Evolutionary conservation across 2,113 vertebrate species (phyloP).

Genomic region (Cariama cristata): DNA sequence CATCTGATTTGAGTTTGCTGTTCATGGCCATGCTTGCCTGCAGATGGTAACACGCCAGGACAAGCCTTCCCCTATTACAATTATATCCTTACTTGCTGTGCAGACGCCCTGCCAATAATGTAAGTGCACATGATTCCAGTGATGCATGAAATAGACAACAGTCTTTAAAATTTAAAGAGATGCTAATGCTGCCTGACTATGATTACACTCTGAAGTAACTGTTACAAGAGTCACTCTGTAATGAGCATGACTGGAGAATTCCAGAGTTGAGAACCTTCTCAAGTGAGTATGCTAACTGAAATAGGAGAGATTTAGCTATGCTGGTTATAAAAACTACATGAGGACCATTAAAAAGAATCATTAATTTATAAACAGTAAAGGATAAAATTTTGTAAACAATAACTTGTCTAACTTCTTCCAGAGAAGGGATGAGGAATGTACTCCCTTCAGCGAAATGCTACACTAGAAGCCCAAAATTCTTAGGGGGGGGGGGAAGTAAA

Average conservation of each 20-base stretch:
- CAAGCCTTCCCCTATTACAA: not conserved
- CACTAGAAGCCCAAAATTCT: not conserved
- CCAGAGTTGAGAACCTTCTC: not conserved
- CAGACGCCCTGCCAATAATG: not conserved
- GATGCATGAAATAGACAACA: not conserved
- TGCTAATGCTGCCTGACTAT: not conserved
- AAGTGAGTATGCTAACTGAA: not conserved
- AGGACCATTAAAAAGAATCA: not conserved
- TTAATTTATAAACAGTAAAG: not conserved
- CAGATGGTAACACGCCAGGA: not conserved
- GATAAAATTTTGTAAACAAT: not conserved
- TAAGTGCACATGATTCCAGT: not conserved
- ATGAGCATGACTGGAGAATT: not conserved
- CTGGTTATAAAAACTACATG: not conserved
- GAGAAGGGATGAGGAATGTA: not conserved
- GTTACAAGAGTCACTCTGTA: not conserved
- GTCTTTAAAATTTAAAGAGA: not conserved
- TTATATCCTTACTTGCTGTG: not conserved
- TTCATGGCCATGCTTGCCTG: rapidly evolving
- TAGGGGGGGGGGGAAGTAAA: not conserved
- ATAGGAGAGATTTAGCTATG: not conserved
- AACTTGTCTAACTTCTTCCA: not conserved
- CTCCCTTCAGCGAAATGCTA: not conserved
- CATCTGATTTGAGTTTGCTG: not conserved
- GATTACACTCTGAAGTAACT: not conserved